Percentiles rank a stretch among this genome's conserved stretches.
Evolutionary conservation across 2,888 invertebrate species (phyloP).

Genomic region (Philonicus albiceps): DNA sequence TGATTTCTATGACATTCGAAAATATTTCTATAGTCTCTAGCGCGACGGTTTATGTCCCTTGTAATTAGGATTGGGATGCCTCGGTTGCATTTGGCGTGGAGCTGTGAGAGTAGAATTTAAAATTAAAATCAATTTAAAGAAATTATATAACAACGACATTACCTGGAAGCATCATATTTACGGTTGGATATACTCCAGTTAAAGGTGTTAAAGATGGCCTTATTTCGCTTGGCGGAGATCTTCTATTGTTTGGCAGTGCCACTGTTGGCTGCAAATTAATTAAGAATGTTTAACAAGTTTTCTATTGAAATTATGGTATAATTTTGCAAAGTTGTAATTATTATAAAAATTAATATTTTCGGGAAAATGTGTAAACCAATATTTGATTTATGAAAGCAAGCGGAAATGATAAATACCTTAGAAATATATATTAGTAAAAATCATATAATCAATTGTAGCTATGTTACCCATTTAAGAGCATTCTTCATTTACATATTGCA

Average conservation of each 20-base stretch:
- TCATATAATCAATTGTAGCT: no score
- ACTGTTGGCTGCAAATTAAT: constrained; percentile 57
- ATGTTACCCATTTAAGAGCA: no score
- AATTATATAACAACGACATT: background rate
- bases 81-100: constrained; percentile 61
- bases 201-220: constrained; percentile 61
- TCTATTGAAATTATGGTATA: background rate
- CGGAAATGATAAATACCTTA: no score
- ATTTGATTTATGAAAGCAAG: no score
- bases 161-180: constrained; percentile 64
- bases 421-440: no score
- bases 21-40: constrained; percentile 41
- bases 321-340: no score
- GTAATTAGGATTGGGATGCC: constrained; percentile 63
- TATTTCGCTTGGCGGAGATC: constrained; percentile 61
- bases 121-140: background rate
- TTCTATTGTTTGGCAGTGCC: constrained; percentile 61
- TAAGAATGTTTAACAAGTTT: background rate
- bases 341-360: no score
- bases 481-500: no score
- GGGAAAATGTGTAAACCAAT: no score
- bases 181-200: constrained; percentile 62
- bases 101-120: constrained; percentile 50
- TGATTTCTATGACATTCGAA: background rate
- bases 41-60: constrained; percentile 61